Percentiles rank a stretch among this genome's conserved stretches.
Evolutionary conservation across 2,113 vertebrate species (phyloP).

Genomic region (Eptatretus burgeri): DNA sequence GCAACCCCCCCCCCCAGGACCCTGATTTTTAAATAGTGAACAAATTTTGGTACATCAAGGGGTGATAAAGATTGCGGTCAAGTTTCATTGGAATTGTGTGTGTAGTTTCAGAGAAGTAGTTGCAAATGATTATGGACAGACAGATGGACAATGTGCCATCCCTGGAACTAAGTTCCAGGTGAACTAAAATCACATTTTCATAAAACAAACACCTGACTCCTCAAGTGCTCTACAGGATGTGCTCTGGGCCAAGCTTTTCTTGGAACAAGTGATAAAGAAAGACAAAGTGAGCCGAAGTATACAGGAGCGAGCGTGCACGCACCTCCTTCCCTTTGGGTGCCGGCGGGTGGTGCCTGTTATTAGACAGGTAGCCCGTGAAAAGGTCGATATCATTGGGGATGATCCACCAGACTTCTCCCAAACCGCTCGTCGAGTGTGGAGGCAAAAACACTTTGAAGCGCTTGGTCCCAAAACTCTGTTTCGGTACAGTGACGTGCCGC

Average conservation of each 20-base stretch:
- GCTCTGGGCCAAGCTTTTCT: neutral
- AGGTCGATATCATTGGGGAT: conserved; percentile 67
- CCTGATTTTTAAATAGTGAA: too few relatives aligned
- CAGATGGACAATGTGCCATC: too few relatives aligned
- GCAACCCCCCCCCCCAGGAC: too few relatives aligned
- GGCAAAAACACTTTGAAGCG: conserved; percentile 64
- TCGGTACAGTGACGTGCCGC: conserved; percentile 28
- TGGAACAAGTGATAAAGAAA: neutral
- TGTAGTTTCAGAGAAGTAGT: too few relatives aligned
- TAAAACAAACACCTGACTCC: too few relatives aligned
- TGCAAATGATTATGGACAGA: too few relatives aligned
- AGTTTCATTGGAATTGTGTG: too few relatives aligned
- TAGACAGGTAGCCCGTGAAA: conserved; percentile 73
- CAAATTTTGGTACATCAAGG: too few relatives aligned
- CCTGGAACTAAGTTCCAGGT: too few relatives aligned
- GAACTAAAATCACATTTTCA: too few relatives aligned
- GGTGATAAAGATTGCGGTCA: too few relatives aligned
- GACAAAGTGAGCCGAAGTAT: neutral
- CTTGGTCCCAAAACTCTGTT: conserved; percentile 23
- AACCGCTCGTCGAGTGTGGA: conserved; percentile 29
- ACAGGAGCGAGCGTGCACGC: neutral
- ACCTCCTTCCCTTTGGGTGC: conserved; percentile 71
- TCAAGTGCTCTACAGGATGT: too few relatives aligned
- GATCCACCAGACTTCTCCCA: conserved; percentile 69
- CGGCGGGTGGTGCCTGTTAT: conserved; percentile 71